Evolutionary conservation across 1,140 invertebrate genomes (phyloP), one percentile per base, ranked within the genome.

Genomic region (Drosophila leontia): DNA sequence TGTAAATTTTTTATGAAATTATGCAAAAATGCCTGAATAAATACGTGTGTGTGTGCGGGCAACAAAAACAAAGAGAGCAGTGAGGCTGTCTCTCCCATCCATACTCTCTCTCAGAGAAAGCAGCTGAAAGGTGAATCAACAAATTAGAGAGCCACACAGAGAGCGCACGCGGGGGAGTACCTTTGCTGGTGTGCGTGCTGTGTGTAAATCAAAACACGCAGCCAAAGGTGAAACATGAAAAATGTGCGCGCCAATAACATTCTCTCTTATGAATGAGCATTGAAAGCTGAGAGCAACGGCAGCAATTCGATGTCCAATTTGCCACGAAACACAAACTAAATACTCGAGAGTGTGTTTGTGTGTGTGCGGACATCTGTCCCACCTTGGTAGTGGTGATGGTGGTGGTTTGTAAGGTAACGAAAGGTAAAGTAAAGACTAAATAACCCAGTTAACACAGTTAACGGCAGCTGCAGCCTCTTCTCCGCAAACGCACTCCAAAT

Each of bases 1-100:
- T 90, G 75, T 76, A 82, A 82, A 90, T 90, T 90, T 56, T 76
- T 68, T 78, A 90, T 90, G 56, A 85, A 90, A 91, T 90, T 85
- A 90, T 90, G 78, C 85, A 85, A 90, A 90, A 90, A 77, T 75
- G 47, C 47, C 82, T 65, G 35, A 39, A 26, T 61, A 75, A 90
- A 80, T 61, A 82, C 55, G 48, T 65, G 44, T 57, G 44, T 57
- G 57, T 65, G 51, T 57, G 45, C n/a, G 3, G 60, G 23, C 15
- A 74, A 44, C 34, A 67, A 68, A 23, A 72, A 80, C 42, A 55
- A 50, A 64, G 42, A 62, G 63, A 62, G 35, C 58, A 29, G n/a
- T 17, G 50, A 59, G 39, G 55, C 34, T 37, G 3, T n/a, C 34
- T 55, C 51, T 37, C 34, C 9, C 2, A 7, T 8, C 13, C 13